phyloP scores from a whole-genome alignment of 2,113 vertebrate species.

The Erythrolamprus reginae region DNA sequence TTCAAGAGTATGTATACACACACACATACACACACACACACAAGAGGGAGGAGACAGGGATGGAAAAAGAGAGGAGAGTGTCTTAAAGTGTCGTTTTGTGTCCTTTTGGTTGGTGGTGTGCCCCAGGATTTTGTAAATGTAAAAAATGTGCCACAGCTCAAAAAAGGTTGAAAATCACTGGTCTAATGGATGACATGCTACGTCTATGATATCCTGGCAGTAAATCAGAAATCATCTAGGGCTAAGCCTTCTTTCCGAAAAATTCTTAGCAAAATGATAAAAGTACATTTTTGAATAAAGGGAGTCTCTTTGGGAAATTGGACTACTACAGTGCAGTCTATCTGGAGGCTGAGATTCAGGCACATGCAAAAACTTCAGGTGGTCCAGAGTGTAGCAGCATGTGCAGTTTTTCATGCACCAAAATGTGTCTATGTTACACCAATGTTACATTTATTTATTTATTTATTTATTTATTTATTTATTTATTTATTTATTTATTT shows the following conservation, averaged over 20 bases:
- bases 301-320: background rate
- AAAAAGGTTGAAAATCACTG: too few relatives aligned
- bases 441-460: too few relatives aligned
- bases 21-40: too few relatives aligned
- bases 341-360: background rate
- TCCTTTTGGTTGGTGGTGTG: too few relatives aligned
- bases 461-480: too few relatives aligned
- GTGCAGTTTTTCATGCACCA: background rate
- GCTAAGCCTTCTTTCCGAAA: background rate
- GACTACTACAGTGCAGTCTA: background rate
- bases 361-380: background rate
- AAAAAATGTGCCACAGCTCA: too few relatives aligned
- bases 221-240: background rate
- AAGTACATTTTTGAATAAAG: background rate
- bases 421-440: background rate
- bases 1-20: too few relatives aligned
- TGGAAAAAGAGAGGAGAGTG: too few relatives aligned
- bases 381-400: background rate
- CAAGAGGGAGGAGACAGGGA: too few relatives aligned
- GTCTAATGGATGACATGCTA: background rate
- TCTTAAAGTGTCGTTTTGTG: too few relatives aligned
- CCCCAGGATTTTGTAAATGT: too few relatives aligned
- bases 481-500: too few relatives aligned
- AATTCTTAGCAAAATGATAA: background rate
- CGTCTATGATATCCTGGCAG: background rate